A percentile compares a stretch with the other conserved stretches of the same genome.
Conservation (phyloP, 2,888 invertebrate species). For the Melolontha melolontha region DNA sequence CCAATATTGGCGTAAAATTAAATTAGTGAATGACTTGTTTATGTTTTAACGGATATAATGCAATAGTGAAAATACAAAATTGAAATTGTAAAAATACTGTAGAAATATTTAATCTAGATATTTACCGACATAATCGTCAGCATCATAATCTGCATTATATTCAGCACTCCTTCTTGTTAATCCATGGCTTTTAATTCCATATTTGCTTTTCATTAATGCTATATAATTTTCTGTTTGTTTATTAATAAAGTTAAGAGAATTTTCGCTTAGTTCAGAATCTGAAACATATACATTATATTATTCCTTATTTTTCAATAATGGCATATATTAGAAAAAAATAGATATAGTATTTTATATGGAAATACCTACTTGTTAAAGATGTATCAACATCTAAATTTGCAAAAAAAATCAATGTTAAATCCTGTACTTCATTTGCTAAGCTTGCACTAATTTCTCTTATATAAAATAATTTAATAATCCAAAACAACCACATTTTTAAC, state of each 20-base stretch:
- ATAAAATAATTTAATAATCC: constrained; percentile 26
- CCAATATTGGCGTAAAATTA: too few species aligned
- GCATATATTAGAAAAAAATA: background rate
- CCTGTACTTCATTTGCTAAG: constrained; percentile 23
- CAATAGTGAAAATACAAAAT: too few species aligned
- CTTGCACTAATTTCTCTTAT: constrained; percentile 7
- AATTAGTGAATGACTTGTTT: too few species aligned
- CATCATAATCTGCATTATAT: background rate
- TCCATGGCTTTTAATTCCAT: constrained; percentile 46
- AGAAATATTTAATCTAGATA: too few species aligned
- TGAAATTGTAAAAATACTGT: too few species aligned
- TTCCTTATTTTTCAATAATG: background rate
- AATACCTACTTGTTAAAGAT: constrained; percentile 48
- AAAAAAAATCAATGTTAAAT: constrained; percentile 51
- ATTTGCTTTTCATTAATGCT: constrained; percentile 50
- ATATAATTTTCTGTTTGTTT: constrained; percentile 57
- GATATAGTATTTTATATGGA: background rate
- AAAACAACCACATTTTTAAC: constrained; percentile 10
- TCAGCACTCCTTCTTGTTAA: constrained; percentile 15
- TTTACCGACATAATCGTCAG: background rate
- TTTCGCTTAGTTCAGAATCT: constrained; percentile 52
- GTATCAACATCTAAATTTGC: constrained; percentile 49
- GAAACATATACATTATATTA: constrained; percentile 34
- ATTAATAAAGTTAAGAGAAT: constrained; percentile 57
- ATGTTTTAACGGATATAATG: too few species aligned